Evolutionary conservation across 2,888 invertebrate species (phyloP).

Genomic region (Adelognathus sp.): DNA sequence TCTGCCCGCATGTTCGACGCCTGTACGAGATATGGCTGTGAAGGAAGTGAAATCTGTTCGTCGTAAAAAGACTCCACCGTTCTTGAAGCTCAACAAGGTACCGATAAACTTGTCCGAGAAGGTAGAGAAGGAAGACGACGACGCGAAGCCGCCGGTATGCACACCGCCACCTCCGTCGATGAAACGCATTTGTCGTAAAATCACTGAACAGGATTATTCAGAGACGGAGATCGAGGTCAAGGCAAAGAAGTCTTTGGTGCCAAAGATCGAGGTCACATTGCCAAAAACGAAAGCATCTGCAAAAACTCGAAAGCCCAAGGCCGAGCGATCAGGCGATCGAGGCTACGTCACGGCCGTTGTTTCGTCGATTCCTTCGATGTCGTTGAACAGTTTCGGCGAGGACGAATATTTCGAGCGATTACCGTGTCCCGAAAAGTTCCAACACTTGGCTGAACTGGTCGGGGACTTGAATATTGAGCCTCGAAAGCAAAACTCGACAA

Average conservation of each 20-base stretch:
- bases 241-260: slow-evolving; percentile 22
- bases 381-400: slow-evolving; percentile 19
- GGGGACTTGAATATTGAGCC: slow-evolving; percentile 34
- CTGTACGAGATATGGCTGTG: slow-evolving; percentile 29
- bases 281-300: slow-evolving; percentile 29
- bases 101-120: slow-evolving; percentile 56
- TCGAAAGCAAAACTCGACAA: not conserved
- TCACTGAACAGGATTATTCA: slow-evolving; percentile 36
- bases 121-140: slow-evolving; percentile 25
- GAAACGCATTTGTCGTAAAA: slow-evolving; percentile 42
- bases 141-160: slow-evolving; percentile 5
- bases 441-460: slow-evolving; percentile 48
- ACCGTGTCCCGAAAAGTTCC: slow-evolving; percentile 36
- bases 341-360: slow-evolving; percentile 27
- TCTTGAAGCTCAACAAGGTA: slow-evolving; percentile 65
- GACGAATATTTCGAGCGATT: slow-evolving; percentile 39
- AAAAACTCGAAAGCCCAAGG: not conserved
- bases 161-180: slow-evolving; percentile 15
- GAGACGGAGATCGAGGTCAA: slow-evolving; percentile 39
- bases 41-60: slow-evolving; percentile 60
- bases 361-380: slow-evolving; percentile 47
- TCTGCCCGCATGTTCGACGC: slow-evolving; percentile 62
- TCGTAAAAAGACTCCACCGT: slow-evolving; percentile 65
- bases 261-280: slow-evolving; percentile 43
- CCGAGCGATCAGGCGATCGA: not conserved